These are phyloP conservation scores for Holacanthus passer DNA, from an alignment of 2,113 vertebrate genomes.

Conservation along the genomic window DNA sequence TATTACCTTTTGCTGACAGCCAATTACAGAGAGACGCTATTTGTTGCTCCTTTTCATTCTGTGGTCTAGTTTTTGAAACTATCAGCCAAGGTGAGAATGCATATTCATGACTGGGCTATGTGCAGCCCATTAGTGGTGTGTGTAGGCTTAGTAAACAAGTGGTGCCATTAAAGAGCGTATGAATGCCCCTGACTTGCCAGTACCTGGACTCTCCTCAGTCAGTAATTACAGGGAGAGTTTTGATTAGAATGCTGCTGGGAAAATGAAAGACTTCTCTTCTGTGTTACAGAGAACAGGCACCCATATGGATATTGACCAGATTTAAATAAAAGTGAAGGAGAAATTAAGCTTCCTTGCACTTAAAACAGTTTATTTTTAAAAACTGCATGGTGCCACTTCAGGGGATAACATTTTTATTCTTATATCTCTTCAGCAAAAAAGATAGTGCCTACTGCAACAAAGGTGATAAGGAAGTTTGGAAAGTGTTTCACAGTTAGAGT, in stretches of 20 bases:
- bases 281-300: constrained; percentile 16
- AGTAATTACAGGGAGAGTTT: constrained; percentile 67
- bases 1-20: constrained; percentile 71
- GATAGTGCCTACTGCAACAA: not conserved
- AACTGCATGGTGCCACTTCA: not conserved
- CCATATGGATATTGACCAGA: constrained; percentile 35
- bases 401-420: not conserved
- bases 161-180: constrained; percentile 62
- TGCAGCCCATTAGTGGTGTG: constrained; percentile 69
- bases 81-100: constrained; percentile 69
- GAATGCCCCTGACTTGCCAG: constrained; percentile 60
- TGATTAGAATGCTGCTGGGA: constrained; percentile 62
- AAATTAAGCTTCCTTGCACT: constrained; percentile 33
- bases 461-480: constrained; percentile 20
- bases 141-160: constrained; percentile 70
- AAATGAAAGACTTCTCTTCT: constrained; percentile 56
- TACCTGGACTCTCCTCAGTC: constrained; percentile 64
- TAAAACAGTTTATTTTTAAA: constrained; percentile 16
- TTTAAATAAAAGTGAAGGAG: constrained; percentile 28
- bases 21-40: constrained; percentile 69
- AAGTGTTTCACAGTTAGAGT: constrained; percentile 1
- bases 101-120: constrained; percentile 73
- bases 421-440: constrained; percentile 1
- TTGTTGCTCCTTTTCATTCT: constrained; percentile 71
- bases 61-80: constrained; percentile 64